Base-by-base conservation (phyloP, 2,888 invertebrate genomes). In the Liopterus haemorrhoidalis region DNA sequence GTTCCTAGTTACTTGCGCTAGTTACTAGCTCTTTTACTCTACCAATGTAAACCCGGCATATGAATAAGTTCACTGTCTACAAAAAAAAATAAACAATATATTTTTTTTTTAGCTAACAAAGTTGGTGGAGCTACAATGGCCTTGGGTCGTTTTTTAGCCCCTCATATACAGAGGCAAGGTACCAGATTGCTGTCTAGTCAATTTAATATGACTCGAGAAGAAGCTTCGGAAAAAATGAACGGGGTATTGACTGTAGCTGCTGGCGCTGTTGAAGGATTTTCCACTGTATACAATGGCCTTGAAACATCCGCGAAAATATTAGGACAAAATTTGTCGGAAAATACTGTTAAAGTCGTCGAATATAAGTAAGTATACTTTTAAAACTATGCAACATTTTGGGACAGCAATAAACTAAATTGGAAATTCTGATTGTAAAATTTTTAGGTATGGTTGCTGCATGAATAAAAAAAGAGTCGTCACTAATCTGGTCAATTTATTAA, bases 311-410 rank as follows among this genome's bases (percentile, higher is more conserved):
- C 84, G 1, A 71, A 72, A 44, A 76, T 78, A 35, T 63, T 87
- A 37, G 84, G 81, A 5, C 64, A 59, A 22, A 77, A 69, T 58
- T 62, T 87, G 16, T 77, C 82, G 37, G 71, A 81, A 53, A 85
- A 86, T 63, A 85, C 85, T 1, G 85, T 85, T 1, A 75, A 77
- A 58, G 75, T 85, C 41, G 82, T 87, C 27, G 71, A 79, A 54
- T 78, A 86, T 60, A 84, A 79, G 84, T 85, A 69, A 67, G 72
- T 62, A 16, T 30, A 20, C 39, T 32, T 18, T 30, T 8, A n/a
- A 30, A 30, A 30, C 8, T 22, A 5, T 8, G 22, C 22, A 22
- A 22, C 8, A 22, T 22, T 22, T 22, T 8, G 8, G 6, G 5
- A 8, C 22, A 22, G 22, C 22, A n/a, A n/a, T n/a, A n/a, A n/a